phyloP scores from a whole-genome alignment of 2,113 vertebrate genomes.

The Ceyx cyanopectus region DNA sequence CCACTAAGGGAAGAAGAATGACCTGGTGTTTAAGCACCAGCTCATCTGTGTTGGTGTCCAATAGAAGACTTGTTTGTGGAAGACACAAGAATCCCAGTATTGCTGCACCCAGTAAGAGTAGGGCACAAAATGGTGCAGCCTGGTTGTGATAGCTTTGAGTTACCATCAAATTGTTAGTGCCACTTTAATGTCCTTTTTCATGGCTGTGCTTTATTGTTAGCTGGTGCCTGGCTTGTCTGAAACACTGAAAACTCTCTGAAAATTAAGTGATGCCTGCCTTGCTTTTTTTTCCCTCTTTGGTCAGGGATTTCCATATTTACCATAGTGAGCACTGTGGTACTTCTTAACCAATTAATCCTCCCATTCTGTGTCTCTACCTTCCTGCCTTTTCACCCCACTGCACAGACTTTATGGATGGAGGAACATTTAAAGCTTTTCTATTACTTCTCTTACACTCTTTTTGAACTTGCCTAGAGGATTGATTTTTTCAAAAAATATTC shows the following conservation, averaged over 20 bases:
- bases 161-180: neutral
- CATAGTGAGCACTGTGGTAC: neutral
- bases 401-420: neutral
- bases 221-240: neutral
- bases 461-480: slow-evolving; percentile 5
- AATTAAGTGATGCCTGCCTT: neutral
- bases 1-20: neutral
- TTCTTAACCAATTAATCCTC: neutral
- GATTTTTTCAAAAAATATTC: slow-evolving; percentile 1
- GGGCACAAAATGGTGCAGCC: neutral
- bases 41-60: neutral
- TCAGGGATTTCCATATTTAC: neutral
- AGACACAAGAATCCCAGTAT: neutral
- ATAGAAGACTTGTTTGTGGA: neutral
- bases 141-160: neutral
- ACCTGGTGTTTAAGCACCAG: neutral
- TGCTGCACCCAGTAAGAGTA: neutral
- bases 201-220: neutral
- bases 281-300: neutral
- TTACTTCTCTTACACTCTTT: neutral
- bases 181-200: neutral
- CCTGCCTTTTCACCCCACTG: neutral
- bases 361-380: neutral
- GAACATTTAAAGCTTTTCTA: neutral
- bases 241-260: neutral